phyloP scores from a whole-genome alignment of 2,797 vertebrate genomes.

The Tragopan temminckii region DNA sequence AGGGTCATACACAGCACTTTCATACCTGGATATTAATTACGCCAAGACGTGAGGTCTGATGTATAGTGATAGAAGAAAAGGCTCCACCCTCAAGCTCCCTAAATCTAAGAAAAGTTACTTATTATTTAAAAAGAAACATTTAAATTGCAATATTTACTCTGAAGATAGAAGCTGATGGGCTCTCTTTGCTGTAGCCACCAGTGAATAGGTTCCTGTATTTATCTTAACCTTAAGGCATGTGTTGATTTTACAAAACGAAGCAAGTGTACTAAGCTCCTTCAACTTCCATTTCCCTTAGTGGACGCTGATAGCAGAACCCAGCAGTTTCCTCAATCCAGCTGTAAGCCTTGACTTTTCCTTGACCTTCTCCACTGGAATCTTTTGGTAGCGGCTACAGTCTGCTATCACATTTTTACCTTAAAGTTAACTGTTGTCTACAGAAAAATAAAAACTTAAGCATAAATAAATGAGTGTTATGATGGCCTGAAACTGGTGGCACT shows the following conservation, averaged over 20 bases:
- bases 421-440: background rate
- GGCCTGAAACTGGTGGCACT: background rate
- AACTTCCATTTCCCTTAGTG: conserved; percentile 23
- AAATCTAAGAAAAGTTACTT: background rate
- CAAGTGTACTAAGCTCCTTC: conserved; percentile 32
- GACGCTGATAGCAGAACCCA: conserved; percentile 13
- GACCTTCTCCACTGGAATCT: conserved; percentile 22
- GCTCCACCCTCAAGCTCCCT: background rate
- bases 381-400: background rate
- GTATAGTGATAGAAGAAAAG: background rate
- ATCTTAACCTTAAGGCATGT: conserved; percentile 54
- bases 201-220: conserved; percentile 35
- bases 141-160: background rate
- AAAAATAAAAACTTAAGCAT: conserved; percentile 29
- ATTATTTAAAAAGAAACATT: background rate
- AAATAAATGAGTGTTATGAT: background rate
- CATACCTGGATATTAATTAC: conserved; percentile 28
- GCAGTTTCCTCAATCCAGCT: conserved; percentile 16
- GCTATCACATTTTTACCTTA: background rate
- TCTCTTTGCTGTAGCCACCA: conserved; percentile 21
- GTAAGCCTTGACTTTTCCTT: conserved; percentile 35
- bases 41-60: background rate
- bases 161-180: conserved; percentile 34
- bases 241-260: conserved; percentile 63
- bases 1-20: background rate